Percentiles rank a stretch among this genome's conserved stretches.
phyloP scores from a whole-genome alignment of 2,888 invertebrate species.

The Lycaena phlaeas region DNA sequence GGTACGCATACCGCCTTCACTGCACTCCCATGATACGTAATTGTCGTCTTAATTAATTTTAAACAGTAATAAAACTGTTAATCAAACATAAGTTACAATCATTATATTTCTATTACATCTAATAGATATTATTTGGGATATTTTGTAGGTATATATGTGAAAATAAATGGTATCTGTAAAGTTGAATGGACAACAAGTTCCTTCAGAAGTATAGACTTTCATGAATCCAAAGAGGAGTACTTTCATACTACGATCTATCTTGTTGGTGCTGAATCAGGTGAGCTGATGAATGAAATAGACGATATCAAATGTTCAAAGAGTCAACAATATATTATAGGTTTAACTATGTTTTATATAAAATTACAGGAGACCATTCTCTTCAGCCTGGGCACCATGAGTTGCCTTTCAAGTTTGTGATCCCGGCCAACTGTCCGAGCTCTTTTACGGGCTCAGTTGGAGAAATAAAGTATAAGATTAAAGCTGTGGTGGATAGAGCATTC shows the following conservation, averaged over 20 bases:
- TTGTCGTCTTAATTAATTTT: no score
- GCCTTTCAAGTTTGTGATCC: conserved; percentile 59
- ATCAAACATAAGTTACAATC: no score
- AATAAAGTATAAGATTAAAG: conserved; percentile 73
- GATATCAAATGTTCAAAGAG: not conserved
- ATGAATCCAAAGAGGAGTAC: conserved; percentile 67
- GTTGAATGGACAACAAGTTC: conserved; percentile 60
- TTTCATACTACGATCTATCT: conserved; percentile 51
- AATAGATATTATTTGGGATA: no score
- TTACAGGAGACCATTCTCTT: conserved; percentile 25
- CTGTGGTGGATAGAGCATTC: conserved; percentile 73
- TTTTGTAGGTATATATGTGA: conserved; percentile 60
- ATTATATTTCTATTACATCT: no score
- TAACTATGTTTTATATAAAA: not conserved
- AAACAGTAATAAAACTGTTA: no score
- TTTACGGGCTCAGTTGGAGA: conserved; percentile 61
- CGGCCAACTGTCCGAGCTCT: conserved; percentile 60
- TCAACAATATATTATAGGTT: not conserved
- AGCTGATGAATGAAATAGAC: conserved; percentile 11
- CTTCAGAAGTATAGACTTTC: conserved; percentile 36
- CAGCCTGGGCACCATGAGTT: conserved; percentile 56
- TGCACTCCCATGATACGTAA: no score
- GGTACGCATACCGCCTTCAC: no score
- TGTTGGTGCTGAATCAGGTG: conserved; percentile 59
- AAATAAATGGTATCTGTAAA: conserved; percentile 62